Evolutionary conservation across 2,888 invertebrate genomes (phyloP).

Genomic region (Synanthedon tipuliformis): DNA sequence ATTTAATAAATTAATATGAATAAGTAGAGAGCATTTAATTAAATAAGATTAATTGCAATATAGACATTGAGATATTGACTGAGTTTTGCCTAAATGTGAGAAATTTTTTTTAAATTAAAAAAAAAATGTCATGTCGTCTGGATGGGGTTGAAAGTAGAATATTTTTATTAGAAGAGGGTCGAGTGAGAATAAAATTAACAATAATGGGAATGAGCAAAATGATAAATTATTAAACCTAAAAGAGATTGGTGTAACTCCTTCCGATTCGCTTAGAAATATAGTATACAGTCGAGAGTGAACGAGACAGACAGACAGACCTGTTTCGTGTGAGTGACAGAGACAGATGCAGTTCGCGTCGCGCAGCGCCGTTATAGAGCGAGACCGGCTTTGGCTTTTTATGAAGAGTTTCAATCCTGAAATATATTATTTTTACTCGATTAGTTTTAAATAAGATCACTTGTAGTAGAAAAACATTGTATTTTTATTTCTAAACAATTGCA

Average conservation of each 20-base stretch:
- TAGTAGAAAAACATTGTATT: too few relatives aligned
- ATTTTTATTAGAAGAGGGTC: too few relatives aligned
- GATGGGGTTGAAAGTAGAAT: conserved; percentile 28
- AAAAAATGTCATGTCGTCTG: conserved; percentile 47
- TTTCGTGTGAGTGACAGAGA: conserved; percentile 54
- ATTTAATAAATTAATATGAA: too few relatives aligned
- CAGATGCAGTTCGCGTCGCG: conserved; percentile 21
- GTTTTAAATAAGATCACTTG: too few relatives aligned
- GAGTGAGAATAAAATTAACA: conserved; percentile 4
- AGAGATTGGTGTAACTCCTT: conserved; percentile 14
- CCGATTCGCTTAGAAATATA: conserved; percentile 19
- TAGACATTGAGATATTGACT: too few relatives aligned
- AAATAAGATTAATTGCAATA: conserved; percentile 12
- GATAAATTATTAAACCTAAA: conserved; percentile 5
- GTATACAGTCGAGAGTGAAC: conserved; percentile 38
- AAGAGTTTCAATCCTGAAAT: background rate
- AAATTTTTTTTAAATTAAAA: conserved; percentile 9
- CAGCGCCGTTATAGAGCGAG: background rate
- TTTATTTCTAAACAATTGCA: too few relatives aligned
- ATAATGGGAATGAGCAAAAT: conserved; percentile 35
- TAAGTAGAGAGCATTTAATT: too few relatives aligned
- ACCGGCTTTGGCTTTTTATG: background rate
- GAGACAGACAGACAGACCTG: conserved; percentile 41
- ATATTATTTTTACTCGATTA: too few relatives aligned
- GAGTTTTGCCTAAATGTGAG: too few relatives aligned